Evolutionary conservation across 1,140 invertebrate species (phyloP), one percentile per base, ranked within the genome.

Genomic region (Theocolax elegans): DNA sequence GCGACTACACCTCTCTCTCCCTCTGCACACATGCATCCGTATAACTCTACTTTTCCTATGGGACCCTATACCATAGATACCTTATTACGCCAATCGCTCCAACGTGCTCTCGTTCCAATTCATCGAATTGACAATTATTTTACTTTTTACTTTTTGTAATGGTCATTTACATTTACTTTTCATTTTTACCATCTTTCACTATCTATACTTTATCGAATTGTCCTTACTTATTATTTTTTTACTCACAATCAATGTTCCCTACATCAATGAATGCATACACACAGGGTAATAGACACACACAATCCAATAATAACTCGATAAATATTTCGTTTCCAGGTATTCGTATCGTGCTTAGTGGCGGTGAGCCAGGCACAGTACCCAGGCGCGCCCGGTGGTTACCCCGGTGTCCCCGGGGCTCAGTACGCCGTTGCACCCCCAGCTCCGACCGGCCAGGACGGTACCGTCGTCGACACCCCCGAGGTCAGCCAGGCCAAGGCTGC

Each of bases 391-490:
- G 82, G 83, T 0, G 86, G 81, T 53, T 84, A 79, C 69, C 74
- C 74, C 1, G 0, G 77, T 46, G 19, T 53, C 9, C 10, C 80
- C 75, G 23, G 71, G 74, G 13, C 74, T 59, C 59, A 27, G 9
- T 27, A 29, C 2, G 54, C 71, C 0, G 58, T 77, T 42, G 79
- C 79, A 15, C 83, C 84, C 1, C 88, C 89, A 8, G 89, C 89
- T 27, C 89, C 89, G 1, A 83, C 89, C 3, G 89, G 88, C 19
- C 86, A 87, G 25, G 84, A 85, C 51, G 87, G 87, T 4, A 82
- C 81, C 54, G 84, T 87, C 1, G 83, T 86, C 63, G 87, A 88
- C 67, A 88, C 87, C 0, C 86, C 87, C 62, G 87, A 87, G 80
- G 87, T 87, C 10, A 82, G 84, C 3, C 81, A 85, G 46, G 87